Evolutionary conservation across 2,113 vertebrate species (phyloP), one percentile per base, ranked within the genome.

Genomic region (Pygoscelis antarcticus): DNA sequence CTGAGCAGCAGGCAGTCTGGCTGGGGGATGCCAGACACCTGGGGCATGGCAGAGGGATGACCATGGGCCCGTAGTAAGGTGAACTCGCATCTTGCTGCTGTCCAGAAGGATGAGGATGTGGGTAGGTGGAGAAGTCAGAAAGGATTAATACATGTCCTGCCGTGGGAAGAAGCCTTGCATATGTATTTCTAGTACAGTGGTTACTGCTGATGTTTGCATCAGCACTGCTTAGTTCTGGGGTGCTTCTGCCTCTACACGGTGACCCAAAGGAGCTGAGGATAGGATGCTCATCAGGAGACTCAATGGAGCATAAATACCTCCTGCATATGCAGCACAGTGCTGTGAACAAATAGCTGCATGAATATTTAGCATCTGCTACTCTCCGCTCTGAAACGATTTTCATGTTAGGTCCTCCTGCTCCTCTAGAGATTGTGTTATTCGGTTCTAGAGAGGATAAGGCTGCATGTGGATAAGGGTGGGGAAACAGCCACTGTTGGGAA

Each of bases 161-260:
- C 14, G 21, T 7, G 18, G 62, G 52, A 79, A 55, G 6, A 34
- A 89, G 26, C 34, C 15, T 44, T 2, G 0, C 40, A 4, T 13
- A 3, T 1, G 0, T 11, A 27, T 81, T 32, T 58, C 44, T 42
- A 47, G 34, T 30, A 11, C 25, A 26, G 21, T 5, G 7, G 22
- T 47, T 36, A 13, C 42, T 52, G 64, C 40, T 52, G 42, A 29
- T 52, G 42, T 71, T 61, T 68, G 40, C 32, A 11, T 4, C 42
- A 51, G 38, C 25, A 5, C 38, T 44, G 49, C 49, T n/a, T 20
- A 15, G 17, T 65, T 49, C 76, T n/a, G 36, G 29, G 78, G 40
- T 55, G 46, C 42, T 57, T 40, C 69, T 81, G 58, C 40, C 49
- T 83, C 61, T 3, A 2, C 44, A 15, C 0, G 0, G 49, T 13